Evolutionary conservation across 2,888 invertebrate species (phyloP), one percentile per base, ranked within the genome.

Genomic region (Ferrisia virgata): DNA sequence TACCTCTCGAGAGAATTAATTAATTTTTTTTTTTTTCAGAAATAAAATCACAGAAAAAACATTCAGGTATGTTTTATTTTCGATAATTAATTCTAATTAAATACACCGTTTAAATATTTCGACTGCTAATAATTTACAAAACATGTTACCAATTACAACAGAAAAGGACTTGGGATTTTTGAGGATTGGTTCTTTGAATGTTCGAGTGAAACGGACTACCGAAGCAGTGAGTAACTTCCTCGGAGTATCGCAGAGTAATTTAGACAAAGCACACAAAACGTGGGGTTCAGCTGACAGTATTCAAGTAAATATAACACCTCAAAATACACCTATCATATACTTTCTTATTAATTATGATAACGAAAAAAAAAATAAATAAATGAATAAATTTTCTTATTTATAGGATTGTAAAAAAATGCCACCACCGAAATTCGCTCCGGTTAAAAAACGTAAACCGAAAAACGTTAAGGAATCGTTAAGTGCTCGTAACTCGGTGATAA

Each of bases 251-350:
- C 88, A 89, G 88, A 88, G 88, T 87, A 89, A 87, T 87, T 89
- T 91, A 88, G 94, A 94, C 85, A 93, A 93, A 87, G 90, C 95
- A 31, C 94, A 94, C 88, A 96, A 96, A 89, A 93, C 92, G 33
- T 96, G 96, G 96, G 96, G 96, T 33, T 96, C 96, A 0, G 96
- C 95, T 0, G 96, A 96, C 88, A 96, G 95, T 88, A 92, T 96
- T 86, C 94, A 94, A 88, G 91, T 91, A 88, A 85, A 69, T 58
- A 82, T 25, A 47, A 79, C 53, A 33, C 76, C n/a, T 53, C 5
- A 43, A 43, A 40, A 40, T 40, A 9, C 47, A 69, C 33, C 22
- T 22, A 80, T 76, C 40, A n/a, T n/a, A n/a, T n/a, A n/a, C n/a
- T n/a, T n/a, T n/a, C n/a, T n/a, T n/a, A n/a, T 85, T 31, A 58